phyloP scores from a whole-genome alignment of 2,888 invertebrate genomes.

The Onthophagus sagittarius region DNA sequence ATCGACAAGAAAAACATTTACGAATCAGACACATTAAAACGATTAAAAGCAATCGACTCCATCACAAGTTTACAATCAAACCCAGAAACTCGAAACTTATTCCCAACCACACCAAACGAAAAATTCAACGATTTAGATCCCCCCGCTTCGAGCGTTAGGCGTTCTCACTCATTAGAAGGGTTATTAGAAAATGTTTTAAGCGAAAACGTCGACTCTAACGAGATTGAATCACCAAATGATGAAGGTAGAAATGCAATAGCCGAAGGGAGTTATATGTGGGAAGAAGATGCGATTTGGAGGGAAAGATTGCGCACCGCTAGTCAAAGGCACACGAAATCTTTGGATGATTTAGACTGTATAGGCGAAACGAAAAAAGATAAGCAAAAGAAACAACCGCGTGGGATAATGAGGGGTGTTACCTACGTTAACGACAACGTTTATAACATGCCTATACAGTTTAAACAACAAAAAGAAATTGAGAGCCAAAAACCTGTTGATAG shows the following conservation, averaged over 20 bases:
- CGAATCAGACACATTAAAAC: conserved; percentile 62
- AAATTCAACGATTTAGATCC: conserved; percentile 36
- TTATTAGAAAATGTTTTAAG: conserved; percentile 53
- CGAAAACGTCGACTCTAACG: conserved; percentile 32
- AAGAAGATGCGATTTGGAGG: conserved; percentile 77
- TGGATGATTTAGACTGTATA: conserved; percentile 73
- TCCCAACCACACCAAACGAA: conserved; percentile 35
- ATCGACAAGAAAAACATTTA: conserved; percentile 71
- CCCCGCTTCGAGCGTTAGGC: conserved; percentile 43
- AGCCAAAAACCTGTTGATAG: conserved; percentile 53
- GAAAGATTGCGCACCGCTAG: conserved; percentile 76
- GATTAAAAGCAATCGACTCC: conserved; percentile 56
- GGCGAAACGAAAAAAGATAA: conserved; percentile 35
- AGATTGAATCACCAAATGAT: conserved; percentile 16
- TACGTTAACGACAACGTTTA: conserved; percentile 73
- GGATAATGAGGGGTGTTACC: conserved; percentile 66
- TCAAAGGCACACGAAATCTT: conserved; percentile 74
- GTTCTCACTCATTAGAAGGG: conserved; percentile 58
- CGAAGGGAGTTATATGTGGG: conserved; percentile 74
- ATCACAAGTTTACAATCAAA: conserved; percentile 50
- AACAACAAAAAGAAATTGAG: conserved; percentile 38
- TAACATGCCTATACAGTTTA: conserved; percentile 49
- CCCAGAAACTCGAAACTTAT: conserved; percentile 52
- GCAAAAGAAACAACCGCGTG: conserved; percentile 39
- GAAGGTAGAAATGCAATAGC: conserved; percentile 20